Evolutionary conservation across 2,888 invertebrate genomes (phyloP).

Genomic region (Chorisops tibialis): DNA sequence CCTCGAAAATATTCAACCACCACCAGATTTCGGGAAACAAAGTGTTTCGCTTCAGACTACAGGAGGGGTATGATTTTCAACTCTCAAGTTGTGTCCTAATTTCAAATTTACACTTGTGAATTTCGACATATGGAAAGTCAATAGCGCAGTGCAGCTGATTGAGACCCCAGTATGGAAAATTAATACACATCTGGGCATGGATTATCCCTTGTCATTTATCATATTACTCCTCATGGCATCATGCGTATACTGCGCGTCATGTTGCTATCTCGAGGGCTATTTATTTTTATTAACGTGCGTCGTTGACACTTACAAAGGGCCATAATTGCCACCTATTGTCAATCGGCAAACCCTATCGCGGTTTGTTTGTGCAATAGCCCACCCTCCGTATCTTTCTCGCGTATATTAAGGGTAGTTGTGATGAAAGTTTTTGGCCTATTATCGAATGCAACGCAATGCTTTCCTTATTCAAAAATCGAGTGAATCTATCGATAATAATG

Average conservation of each 20-base stretch:
- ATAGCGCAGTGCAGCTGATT: conserved; percentile 21
- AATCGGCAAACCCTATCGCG: conserved; percentile 18
- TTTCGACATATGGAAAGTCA: conserved; percentile 6
- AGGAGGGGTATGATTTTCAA: no score
- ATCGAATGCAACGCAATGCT: no score
- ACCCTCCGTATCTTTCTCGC: no score
- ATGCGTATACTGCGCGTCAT: conserved; percentile 3
- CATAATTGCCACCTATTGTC: conserved; percentile 25
- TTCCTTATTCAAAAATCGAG: no score
- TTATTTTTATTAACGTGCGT: conserved; percentile 22
- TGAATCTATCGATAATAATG: no score
- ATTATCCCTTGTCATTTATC: conserved; percentile 25
- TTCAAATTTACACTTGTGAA: conserved; percentile 14
- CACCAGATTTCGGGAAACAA: no score
- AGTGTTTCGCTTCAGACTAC: no score
- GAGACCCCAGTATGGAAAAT: conserved; percentile 2
- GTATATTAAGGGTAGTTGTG: no score
- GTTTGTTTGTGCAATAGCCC: conserved; percentile 15
- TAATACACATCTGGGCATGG: conserved; percentile 13
- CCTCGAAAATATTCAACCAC: no score
- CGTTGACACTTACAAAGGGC: conserved; percentile 25
- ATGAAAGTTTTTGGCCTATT: no score
- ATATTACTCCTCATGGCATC: conserved; percentile 1
- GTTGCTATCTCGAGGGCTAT: conserved; percentile 7
- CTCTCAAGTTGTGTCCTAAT: no score